Evolutionary conservation across 2,797 vertebrate species (phyloP).

Genomic region (Spinus pinus): DNA sequence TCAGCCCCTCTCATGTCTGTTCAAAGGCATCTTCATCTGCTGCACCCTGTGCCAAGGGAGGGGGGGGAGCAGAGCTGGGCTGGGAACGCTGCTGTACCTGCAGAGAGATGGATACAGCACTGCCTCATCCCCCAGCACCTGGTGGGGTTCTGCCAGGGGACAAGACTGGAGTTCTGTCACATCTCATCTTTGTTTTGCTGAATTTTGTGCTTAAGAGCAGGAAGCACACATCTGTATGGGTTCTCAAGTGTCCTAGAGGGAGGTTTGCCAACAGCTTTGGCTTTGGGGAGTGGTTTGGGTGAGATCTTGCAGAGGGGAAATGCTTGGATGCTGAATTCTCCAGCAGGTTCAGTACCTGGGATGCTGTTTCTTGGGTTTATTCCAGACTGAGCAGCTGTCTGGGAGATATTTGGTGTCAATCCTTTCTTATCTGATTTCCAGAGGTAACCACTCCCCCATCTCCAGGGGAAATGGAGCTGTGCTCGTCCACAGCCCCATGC

Average conservation of each 20-base stretch:
- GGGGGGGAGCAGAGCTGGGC: fast-evolving
- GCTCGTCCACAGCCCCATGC: neutral
- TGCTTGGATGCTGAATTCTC: neutral
- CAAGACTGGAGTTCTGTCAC: neutral
- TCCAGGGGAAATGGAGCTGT: neutral
- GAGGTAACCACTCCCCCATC: neutral
- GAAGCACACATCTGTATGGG: fast-evolving
- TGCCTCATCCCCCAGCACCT: neutral
- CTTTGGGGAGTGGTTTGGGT: neutral
- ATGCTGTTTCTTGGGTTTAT: neutral
- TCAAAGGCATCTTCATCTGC: neutral
- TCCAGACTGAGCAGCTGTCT: neutral
- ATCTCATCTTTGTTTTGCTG: neutral
- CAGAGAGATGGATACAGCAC: fast-evolving
- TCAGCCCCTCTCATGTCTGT: neutral
- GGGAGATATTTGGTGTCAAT: neutral
- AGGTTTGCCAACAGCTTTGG: neutral
- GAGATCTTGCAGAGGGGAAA: neutral
- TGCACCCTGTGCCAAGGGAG: fast-evolving
- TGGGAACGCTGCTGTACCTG: fast-evolving
- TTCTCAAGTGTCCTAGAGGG: neutral
- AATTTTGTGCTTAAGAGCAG: neutral
- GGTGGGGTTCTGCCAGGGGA: fast-evolving
- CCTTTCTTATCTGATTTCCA: neutral
- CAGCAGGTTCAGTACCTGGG: neutral